Evolutionary conservation across 2,888 invertebrate genomes (phyloP).

Genomic region (Limnephilus auricula): DNA sequence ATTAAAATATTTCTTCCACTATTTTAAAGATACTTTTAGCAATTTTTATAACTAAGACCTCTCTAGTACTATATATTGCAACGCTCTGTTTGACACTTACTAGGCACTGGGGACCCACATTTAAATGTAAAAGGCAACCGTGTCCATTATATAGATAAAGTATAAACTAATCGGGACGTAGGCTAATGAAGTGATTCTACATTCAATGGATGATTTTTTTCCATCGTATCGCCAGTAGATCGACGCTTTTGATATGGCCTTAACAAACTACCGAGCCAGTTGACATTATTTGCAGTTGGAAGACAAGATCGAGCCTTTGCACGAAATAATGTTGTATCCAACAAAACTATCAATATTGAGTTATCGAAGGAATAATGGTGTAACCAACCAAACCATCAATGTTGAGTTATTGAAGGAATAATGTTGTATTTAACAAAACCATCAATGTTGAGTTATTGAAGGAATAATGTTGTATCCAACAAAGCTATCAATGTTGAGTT

Average conservation of each 20-base stretch:
- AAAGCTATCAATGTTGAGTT: no score
- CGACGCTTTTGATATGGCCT: neutral
- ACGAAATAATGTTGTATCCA: no score
- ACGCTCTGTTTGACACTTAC: neutral
- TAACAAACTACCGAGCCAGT: neutral
- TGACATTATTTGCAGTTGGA: neutral
- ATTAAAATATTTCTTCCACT: no score
- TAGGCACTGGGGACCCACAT: neutral
- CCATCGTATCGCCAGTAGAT: neutral
- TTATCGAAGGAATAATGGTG: no score
- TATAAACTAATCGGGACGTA: neutral
- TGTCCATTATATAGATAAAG: neutral
- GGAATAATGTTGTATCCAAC: no score
- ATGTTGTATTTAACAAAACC: no score
- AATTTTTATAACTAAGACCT: neutral
- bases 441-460: no score
- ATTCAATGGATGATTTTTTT: neutral
- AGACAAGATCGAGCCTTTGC: neutral
- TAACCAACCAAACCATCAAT: no score
- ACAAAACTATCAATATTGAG: no score
- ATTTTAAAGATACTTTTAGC: no score
- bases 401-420: no score
- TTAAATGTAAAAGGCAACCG: neutral
- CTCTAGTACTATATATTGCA: neutral
- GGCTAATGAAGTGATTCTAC: constrained; percentile 16